A percentile compares a stretch with the other conserved stretches of the same genome.
Evolutionary conservation across 1,140 invertebrate genomes (phyloP).

Genomic region (Charaxes varanes): DNA sequence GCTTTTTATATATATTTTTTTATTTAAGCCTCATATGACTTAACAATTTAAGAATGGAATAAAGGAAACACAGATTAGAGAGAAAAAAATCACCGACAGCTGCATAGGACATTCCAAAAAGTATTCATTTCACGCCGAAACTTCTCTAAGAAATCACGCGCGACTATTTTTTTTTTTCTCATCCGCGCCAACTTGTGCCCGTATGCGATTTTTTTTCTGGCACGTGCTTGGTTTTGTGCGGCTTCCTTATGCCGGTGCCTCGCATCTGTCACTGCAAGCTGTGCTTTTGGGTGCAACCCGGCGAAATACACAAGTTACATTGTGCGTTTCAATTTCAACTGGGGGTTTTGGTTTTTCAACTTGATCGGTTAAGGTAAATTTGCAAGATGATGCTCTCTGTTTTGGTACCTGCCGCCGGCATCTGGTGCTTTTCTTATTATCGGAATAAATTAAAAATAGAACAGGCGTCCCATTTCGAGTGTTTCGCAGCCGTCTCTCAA

Average conservation of each 20-base stretch:
- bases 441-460: slow-evolving; percentile 51
- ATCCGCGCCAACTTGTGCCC: slow-evolving; percentile 58
- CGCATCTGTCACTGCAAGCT: slow-evolving; percentile 63
- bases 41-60: no score
- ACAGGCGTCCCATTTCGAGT: slow-evolving; percentile 29
- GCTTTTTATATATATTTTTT: no score
- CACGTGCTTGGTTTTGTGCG: slow-evolving; percentile 60
- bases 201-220: slow-evolving; percentile 63
- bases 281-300: slow-evolving; percentile 43
- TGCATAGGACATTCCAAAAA: slow-evolving; percentile 27
- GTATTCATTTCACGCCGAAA: slow-evolving; percentile 46
- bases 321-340: slow-evolving; percentile 22
- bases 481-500: slow-evolving; percentile 33
- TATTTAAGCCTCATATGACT: no score
- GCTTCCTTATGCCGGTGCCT: slow-evolving; percentile 52
- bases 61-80: not conserved
- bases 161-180: slow-evolving; percentile 37
- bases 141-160: slow-evolving; percentile 44
- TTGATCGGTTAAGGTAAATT: no score
- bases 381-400: slow-evolving; percentile 58
- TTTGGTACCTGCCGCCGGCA: slow-evolving; percentile 58
- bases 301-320: slow-evolving; percentile 20
- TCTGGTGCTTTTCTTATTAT: slow-evolving; percentile 54
- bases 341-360: no score
- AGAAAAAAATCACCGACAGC: slow-evolving; percentile 20